Base-by-base conservation (phyloP, 1,140 invertebrate species). In the Drosophila neocordata region DNA sequence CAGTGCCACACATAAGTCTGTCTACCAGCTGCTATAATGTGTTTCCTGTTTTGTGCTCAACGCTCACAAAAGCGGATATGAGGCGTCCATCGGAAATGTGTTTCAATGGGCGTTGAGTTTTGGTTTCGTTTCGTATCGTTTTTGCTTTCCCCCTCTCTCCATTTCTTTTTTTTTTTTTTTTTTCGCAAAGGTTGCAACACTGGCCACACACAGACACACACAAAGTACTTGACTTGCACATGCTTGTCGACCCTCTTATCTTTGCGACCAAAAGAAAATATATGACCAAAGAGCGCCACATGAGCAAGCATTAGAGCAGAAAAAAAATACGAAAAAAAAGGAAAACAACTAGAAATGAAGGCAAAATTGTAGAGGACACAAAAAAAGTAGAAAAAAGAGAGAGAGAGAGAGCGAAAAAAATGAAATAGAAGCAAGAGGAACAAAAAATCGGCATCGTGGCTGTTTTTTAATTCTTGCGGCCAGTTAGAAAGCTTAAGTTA, bases 11-110 rank as follows among this genome's bases (percentile, higher is more conserved):
- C 83, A 87, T 83, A 87, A 87, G 83, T 88, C 83, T 87, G 76
- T 85, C 83, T 88, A 87, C 79, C 83, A 83, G 82, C 83, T 88
- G 83, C 79, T 83, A 83, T 87, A 88, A 87, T 87, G 83, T 87
- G 79, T 89, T 87, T 87, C 83, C 83, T 87, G 83, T 87, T 87
- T 37, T 87, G 79, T 87, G 83, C 75, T 79, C 77, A 79, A 77
- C 82, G 78, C 82, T 85, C 77, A 78, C 73, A 82, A 85, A 79
- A 83, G 74, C 82, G 83, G 82, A 87, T 87, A 87, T 87, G 82
- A 88, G 78, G 75, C 58, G 51, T 58, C 59, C 51, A 48, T 57
- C 68, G 68, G 68, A 69, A 69, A 65, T 69, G 68, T 69, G 68
- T 65, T 69, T 65, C 65, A 41, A 51, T 60, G 34, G 57, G 64